Evolutionary conservation across 2,888 invertebrate species (phyloP), one percentile per base, ranked within the genome.

Genomic region (Linnaemya vulpina): DNA sequence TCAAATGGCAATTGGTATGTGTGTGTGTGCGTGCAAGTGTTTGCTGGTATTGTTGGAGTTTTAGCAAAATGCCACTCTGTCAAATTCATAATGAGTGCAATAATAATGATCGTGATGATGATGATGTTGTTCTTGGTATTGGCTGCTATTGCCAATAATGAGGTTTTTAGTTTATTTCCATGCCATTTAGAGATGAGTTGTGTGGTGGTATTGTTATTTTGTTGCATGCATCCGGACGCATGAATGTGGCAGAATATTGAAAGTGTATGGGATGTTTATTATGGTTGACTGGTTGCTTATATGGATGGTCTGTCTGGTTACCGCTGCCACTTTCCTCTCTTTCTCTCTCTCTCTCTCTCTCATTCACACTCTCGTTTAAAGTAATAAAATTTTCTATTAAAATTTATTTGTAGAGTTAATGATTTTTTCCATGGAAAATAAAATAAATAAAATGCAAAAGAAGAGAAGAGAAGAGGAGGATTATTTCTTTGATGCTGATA

Each of bases 351-450:
- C n/a, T 46, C 30, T 40, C 25, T 63, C 30, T 30, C 30, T 35
- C 40, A n/a, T n/a, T n/a, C n/a, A n/a, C n/a, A n/a, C n/a, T n/a
- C n/a, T n/a, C n/a, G n/a, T n/a, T 67, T 71, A 65, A 73, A 71
- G 76, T 55, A 77, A 83, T 77, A 17, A 71, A 82, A 77, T 71
- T 71, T 77, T 58, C 35, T 60, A 40, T 77, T 73, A 73, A 71
- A 76, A 76, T 49, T 71, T 71, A 71, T 77, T 71, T 77, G 71
- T 60, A 58, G 15, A 68, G 22, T 62, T 78, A 60, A 17, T 60
- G 55, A 25, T 38, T 77, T 65, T 55, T 17, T 53, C 0, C 7
- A 13, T 49, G 7, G 46, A 11, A 25, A 53, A 17, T 9, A 11
- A 53, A 22, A 13, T 2, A 53, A 5, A 25, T 7, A 25, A 13